Conservation (phyloP, 2,888 invertebrate species). For the Ophion ellenae region DNA sequence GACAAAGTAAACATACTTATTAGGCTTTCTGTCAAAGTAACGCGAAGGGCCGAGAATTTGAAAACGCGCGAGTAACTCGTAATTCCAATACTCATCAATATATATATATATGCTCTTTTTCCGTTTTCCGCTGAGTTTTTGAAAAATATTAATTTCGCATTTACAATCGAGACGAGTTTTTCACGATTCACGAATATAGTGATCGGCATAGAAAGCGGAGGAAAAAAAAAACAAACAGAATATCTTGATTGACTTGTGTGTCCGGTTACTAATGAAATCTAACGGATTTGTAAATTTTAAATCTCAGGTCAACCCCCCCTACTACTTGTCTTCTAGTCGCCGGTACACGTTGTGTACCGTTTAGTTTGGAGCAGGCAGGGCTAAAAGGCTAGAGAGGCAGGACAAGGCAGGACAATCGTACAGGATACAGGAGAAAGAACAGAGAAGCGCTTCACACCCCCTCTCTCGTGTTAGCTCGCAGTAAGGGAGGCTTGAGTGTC, state of each 20-base stretch:
- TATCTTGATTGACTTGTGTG: constrained; percentile 45
- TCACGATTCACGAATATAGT: constrained; percentile 23
- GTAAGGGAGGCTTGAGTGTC: constrained; percentile 80
- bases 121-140: background rate
- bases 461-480: constrained; percentile 75
- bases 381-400: constrained; percentile 81
- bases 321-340: constrained; percentile 83
- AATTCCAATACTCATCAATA: background rate
- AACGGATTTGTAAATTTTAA: constrained; percentile 82
- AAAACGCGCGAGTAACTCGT: background rate
- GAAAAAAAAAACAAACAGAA: constrained; percentile 15
- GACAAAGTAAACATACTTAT: constrained; percentile 17
- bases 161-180: constrained; percentile 59
- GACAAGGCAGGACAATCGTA: constrained; percentile 71
- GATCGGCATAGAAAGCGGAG: constrained; percentile 11
- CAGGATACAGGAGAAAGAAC: constrained; percentile 71
- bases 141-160: background rate
- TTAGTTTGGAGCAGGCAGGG: constrained; percentile 84
- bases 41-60: background rate
- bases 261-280: constrained; percentile 66
- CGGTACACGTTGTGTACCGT: constrained; percentile 82
- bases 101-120: constrained; percentile 1
- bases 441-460: constrained; percentile 67
- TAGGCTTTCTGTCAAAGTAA: background rate
- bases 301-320: constrained; percentile 83